Evolutionary conservation across 2,797 vertebrate genomes (phyloP).

Genomic region (Tapera naevia): DNA sequence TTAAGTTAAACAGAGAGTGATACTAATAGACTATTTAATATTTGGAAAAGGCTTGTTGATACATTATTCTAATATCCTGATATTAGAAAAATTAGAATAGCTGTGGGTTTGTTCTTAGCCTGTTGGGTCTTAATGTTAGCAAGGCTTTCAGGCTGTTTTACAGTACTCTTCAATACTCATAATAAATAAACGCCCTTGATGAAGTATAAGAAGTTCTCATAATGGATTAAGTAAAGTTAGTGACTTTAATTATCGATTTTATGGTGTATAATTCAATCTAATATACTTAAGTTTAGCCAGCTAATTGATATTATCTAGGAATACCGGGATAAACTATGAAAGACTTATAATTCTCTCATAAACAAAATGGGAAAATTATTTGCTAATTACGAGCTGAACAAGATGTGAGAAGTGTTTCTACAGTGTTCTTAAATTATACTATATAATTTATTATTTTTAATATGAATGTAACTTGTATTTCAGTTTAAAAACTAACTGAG

Average conservation of each 20-base stretch:
- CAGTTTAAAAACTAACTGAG: neutral
- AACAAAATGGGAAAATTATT: neutral
- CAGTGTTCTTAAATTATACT: neutral
- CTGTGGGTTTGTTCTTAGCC: neutral
- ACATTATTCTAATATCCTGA: neutral
- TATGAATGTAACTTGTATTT: neutral
- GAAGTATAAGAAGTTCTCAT: neutral
- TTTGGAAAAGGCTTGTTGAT: neutral
- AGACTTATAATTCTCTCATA: neutral
- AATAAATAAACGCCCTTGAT: neutral
- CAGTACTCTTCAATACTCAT: neutral
- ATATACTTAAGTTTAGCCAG: neutral
- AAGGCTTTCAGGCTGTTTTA: neutral
- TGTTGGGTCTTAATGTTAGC: neutral
- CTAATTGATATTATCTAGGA: neutral
- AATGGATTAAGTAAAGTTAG: neutral
- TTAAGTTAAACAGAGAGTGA: neutral
- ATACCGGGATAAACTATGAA: neutral
- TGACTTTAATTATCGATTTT: slow-evolving; percentile 24
- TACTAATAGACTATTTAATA: neutral
- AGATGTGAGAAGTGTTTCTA: neutral
- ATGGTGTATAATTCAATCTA: neutral
- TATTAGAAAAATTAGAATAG: neutral
- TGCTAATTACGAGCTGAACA: neutral
- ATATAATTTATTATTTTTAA: neutral